A percentile compares a stretch with the other conserved stretches of the same genome.
Conservation (phyloP, 2,797 vertebrate genomes). For the Acanthopagrus latus region DNA sequence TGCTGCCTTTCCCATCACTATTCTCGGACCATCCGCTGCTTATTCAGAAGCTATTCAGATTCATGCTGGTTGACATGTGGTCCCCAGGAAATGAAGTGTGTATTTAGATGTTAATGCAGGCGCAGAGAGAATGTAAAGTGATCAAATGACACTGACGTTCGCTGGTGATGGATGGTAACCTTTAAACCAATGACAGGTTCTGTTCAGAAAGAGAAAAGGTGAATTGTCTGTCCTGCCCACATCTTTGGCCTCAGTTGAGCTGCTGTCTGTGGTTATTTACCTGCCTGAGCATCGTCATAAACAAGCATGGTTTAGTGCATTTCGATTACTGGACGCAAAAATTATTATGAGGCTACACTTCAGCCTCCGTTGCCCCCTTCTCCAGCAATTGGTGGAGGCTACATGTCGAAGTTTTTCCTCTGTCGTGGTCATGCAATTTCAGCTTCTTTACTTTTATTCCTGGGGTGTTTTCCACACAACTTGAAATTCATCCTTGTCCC, state of each 20-base stretch:
- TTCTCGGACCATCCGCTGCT: conserved; percentile 43
- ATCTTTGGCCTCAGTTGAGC: conserved; percentile 30
- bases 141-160: conserved; percentile 23
- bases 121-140: conserved; percentile 49
- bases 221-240: neutral
- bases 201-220: conserved; percentile 29
- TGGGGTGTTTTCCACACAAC: no score
- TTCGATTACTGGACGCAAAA: no score
- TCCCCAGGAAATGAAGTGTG: conserved; percentile 24
- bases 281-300: neutral
- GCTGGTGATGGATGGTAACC: conserved; percentile 63
- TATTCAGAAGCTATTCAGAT: conserved; percentile 58
- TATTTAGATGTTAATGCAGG: conserved; percentile 60
- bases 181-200: conserved; percentile 48
- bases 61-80: conserved; percentile 54
- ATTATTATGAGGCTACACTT: neutral
- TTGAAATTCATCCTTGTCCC: neutral
- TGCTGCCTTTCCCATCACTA: conserved; percentile 54
- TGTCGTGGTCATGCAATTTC: neutral
- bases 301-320: neutral
- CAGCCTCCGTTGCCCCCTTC: neutral
- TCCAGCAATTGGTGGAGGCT: neutral
- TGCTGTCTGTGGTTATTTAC: conserved; percentile 31
- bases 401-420: no score
- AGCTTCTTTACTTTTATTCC: no score